Base-by-base conservation (phyloP, 2,113 vertebrate genomes). In the Zingel zingel region DNA sequence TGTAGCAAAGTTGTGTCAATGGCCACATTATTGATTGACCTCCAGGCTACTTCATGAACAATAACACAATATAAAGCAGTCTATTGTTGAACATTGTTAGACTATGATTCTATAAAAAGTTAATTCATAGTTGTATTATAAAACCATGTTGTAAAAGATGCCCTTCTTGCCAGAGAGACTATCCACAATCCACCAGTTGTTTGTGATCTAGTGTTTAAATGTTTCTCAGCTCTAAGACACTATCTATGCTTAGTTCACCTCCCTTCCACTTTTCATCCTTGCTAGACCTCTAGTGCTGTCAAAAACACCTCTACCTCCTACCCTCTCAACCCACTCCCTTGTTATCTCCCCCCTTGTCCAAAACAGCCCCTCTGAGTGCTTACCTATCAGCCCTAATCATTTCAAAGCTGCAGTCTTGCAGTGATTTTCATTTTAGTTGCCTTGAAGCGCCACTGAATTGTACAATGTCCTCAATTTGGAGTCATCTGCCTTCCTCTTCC, bases 321-420 rank as follows among this genome's bases (percentile, higher is more conserved):
- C 77, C 79, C 64, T 86, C 84, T 78, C 78, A 87, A 68, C 82
- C 68, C 77, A 57, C 68, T 84, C 70, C 70, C 48, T 76, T 62
- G 69, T 88, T 91, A 90, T 89, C 81, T 82, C 68, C 58, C 81
- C 72, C 62, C 79, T 88, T 87, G 84, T 91, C 85, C 84, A 86
- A 86, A 91, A 89, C 79, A 89, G 81, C 61, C 85, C 75, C 86
- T 86, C 77, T 79, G 85, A 87, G 86, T 82, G 76, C 70, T 89
- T 90, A 87, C 88, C 84, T 90, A 89, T 92, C 89, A 92, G 85
- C 54, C 80, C 76, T 77, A 85, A 84, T 93, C 86, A 88, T 87
- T 88, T 90, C 87, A 90, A 63, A 87, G 62, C 39, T 58, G 63
- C 73, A 54, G 48, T 82, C 66, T 79, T 81, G 80, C 74, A 76